Conservation (phyloP, 2,888 invertebrate species). For the Elmis aenea region DNA sequence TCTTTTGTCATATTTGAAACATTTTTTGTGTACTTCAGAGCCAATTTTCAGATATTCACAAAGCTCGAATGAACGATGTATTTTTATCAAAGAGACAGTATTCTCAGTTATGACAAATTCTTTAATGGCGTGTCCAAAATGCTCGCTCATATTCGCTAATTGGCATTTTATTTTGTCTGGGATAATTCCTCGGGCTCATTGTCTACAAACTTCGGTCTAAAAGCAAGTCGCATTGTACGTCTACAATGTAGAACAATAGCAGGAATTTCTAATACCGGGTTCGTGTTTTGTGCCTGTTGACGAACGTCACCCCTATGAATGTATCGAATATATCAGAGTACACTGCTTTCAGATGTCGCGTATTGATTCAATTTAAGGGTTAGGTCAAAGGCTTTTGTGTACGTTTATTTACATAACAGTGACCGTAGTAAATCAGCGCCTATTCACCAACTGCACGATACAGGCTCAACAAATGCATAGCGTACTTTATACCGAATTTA, state of each 20-base stretch:
- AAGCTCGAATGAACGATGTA: no score
- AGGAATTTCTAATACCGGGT: conserved; percentile 17
- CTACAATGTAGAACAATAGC: conserved; percentile 11
- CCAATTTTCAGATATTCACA: no score
- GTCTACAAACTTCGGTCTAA: conserved; percentile 18
- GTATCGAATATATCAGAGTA: conserved; percentile 15
- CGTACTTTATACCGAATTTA: no score
- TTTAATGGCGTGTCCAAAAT: no score
- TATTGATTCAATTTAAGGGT: conserved; percentile 10
- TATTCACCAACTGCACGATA: conserved; percentile 6
- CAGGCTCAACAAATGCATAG: no score
- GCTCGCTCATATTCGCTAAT: conserved; percentile 19
- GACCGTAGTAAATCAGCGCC: conserved; percentile 15
- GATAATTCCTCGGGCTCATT: conserved; percentile 19
- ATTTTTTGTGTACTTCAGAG: no score
- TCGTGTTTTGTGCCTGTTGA: conserved; percentile 15
- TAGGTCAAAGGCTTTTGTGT: conserved; percentile 10
- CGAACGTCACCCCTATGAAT: conserved; percentile 13
- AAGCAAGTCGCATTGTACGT: conserved; percentile 18
- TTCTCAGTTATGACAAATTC: no score
- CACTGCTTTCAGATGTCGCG: neutral
- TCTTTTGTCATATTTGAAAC: no score
- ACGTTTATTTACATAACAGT: conserved; percentile 13
- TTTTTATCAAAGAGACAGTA: no score
- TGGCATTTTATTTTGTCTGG: conserved; percentile 22